A percentile compares a stretch with the other conserved stretches of the same genome.
phyloP scores from a whole-genome alignment of 1,140 invertebrate species.

The Chironomus striatipennis region DNA sequence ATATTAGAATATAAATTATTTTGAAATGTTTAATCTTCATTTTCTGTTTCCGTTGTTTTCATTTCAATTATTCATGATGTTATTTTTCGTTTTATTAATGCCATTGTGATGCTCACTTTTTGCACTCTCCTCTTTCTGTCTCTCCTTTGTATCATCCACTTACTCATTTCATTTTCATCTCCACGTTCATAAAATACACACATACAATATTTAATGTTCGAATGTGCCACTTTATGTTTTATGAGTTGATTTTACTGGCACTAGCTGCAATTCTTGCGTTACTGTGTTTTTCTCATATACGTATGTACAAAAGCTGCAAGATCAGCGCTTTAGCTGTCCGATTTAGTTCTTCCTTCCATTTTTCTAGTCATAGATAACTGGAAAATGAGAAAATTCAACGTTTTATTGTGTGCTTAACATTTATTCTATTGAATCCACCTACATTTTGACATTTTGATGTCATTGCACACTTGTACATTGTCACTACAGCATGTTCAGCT shows the following conservation, averaged over 20 bases:
- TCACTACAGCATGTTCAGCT: not conserved
- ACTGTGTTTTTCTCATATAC: not conserved
- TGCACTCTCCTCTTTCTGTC: too few relatives aligned
- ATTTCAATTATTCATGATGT: conserved; percentile 9
- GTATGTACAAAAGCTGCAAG: not conserved
- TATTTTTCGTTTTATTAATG: conserved; percentile 3
- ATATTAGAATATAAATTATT: conserved; percentile 24
- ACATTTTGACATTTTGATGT: not conserved
- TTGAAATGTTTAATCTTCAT: conserved; percentile 22
- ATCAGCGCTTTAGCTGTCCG: not conserved
- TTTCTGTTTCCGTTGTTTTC: conserved; percentile 4
- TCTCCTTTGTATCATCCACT: not conserved
- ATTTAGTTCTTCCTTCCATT: not conserved
- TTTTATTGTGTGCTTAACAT: conserved; percentile 3
- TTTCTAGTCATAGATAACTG: not conserved
- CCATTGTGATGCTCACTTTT: conserved; percentile 7
- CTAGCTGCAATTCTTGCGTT: too few relatives aligned
- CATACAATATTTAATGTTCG: not conserved
- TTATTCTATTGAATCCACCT: not conserved
- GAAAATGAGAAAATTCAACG: not conserved
- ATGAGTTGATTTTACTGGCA: not conserved
- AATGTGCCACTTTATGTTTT: conserved; percentile 3
- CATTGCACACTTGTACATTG: not conserved
- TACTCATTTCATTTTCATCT: conserved; percentile 1
- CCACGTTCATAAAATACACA: not conserved